Conservation (phyloP, 2,888 invertebrate genomes). For the Caradrina clavipalpis region DNA sequence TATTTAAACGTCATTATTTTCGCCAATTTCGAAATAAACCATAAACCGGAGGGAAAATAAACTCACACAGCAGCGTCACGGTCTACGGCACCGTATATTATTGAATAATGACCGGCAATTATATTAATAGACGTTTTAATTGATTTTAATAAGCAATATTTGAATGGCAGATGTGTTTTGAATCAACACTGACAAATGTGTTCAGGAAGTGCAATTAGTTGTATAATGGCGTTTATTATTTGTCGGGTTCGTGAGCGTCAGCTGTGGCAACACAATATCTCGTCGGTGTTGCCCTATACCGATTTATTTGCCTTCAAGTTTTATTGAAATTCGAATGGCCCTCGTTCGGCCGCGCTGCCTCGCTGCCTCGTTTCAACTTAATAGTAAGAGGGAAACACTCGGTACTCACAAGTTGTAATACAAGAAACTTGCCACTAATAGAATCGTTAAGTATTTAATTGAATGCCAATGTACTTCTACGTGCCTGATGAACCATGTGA, state of each 20-base stretch:
- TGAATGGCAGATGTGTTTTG: constrained; percentile 66
- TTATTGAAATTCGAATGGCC: constrained; percentile 85
- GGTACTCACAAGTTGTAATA: constrained; percentile 49
- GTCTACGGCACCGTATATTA: constrained; percentile 49
- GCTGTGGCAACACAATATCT: constrained; percentile 78
- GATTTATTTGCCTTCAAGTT: constrained; percentile 85
- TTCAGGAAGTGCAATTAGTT: constrained; percentile 63
- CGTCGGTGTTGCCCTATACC: constrained; percentile 66
- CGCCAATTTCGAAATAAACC: constrained; percentile 37
- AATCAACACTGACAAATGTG: constrained; percentile 60
- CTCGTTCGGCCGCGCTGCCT: constrained; percentile 63
- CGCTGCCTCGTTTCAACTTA: constrained; percentile 64
- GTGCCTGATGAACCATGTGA: constrained; percentile 36
- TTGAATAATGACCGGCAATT: constrained; percentile 61
- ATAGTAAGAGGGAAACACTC: constrained; percentile 70
- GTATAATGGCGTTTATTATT: constrained; percentile 67
- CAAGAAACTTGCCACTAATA: constrained; percentile 48
- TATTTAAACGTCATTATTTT: constrained; percentile 42
- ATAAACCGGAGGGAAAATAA: constrained; percentile 25
- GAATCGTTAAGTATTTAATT: constrained; percentile 59
- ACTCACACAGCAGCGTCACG: constrained; percentile 22
- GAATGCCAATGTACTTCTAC: constrained; percentile 29
- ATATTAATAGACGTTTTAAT: constrained; percentile 65
- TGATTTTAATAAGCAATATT: constrained; percentile 67
- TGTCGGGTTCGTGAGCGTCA: constrained; percentile 69